Evolutionary conservation across 2,797 vertebrate species (phyloP).

Genomic region (Graptemys geographica): DNA sequence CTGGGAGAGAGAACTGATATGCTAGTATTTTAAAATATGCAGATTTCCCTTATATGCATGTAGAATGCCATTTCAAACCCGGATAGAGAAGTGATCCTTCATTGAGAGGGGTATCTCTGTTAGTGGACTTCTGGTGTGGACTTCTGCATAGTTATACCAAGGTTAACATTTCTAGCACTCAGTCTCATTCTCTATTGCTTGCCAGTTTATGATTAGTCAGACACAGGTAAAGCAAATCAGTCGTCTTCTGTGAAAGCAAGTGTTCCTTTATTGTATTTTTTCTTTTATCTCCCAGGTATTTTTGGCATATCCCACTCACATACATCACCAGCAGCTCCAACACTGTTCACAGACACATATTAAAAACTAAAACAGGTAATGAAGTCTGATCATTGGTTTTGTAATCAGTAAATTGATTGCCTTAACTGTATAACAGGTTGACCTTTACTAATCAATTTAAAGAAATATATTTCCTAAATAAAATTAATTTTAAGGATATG

Average conservation of each 20-base stretch:
- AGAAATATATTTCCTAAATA: not conserved
- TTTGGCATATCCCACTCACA: slow-evolving; percentile 82
- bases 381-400: not conserved
- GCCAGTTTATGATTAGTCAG: not conserved
- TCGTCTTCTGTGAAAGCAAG: not conserved
- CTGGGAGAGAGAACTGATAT: not conserved
- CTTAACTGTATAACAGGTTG: not conserved
- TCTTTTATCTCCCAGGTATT: slow-evolving; percentile 70
- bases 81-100: not conserved
- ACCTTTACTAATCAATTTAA: not conserved
- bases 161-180: not conserved
- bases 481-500: not conserved
- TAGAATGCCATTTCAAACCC: not conserved
- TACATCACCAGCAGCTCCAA: slow-evolving; percentile 77
- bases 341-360: slow-evolving; percentile 76
- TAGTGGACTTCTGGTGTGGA: not conserved
- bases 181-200: not conserved
- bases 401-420: not conserved
- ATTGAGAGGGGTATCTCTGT: not conserved
- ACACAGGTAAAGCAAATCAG: not conserved
- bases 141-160: not conserved
- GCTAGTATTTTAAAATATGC: not conserved
- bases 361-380: slow-evolving; percentile 80
- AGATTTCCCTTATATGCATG: not conserved
- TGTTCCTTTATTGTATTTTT: not conserved